phyloP scores from a whole-genome alignment of 2,888 invertebrate genomes.

The Megastigmus dorsalis region DNA sequence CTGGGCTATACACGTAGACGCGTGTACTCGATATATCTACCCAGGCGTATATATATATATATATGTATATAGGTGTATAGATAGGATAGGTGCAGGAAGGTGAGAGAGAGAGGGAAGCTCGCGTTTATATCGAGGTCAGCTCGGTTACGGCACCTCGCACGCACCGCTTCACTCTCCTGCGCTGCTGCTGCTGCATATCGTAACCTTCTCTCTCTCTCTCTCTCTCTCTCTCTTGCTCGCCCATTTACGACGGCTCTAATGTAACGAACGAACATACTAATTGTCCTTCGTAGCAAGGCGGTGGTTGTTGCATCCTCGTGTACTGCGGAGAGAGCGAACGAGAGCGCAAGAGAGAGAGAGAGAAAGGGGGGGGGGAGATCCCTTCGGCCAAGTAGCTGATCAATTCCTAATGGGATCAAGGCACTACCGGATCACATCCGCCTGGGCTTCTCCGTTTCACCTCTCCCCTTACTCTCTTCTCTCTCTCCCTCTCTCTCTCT shows the following conservation, averaged over 20 bases:
- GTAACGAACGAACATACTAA: constrained; percentile 40
- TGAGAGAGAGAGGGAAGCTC: too few species aligned
- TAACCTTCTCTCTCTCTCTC: background rate
- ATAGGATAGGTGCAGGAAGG: too few species aligned
- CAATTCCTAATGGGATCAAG: constrained; percentile 53
- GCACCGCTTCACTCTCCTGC: background rate
- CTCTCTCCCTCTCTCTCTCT: constrained; percentile 23
- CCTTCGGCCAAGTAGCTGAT: constrained; percentile 48
- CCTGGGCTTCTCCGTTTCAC: constrained; percentile 31
- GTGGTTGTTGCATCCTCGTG: constrained; percentile 6
- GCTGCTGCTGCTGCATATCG: background rate
- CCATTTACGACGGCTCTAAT: constrained; percentile 25
- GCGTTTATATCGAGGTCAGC: background rate
- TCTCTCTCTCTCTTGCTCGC: background rate
- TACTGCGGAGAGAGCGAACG: background rate
- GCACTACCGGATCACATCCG: constrained; percentile 38
- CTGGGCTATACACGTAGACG: too few species aligned
- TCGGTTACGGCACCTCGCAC: background rate
- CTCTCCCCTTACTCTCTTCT: constrained; percentile 28
- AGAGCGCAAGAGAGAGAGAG: background rate
- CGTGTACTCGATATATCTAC: too few species aligned
- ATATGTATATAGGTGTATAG: too few species aligned
- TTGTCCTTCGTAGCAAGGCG: constrained; percentile 14
- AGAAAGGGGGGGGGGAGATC: background rate
- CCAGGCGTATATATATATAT: too few species aligned